Percentiles rank a stretch among this genome's conserved stretches.
Conservation (phyloP, 2,888 invertebrate genomes). For the Lingula anatina region DNA sequence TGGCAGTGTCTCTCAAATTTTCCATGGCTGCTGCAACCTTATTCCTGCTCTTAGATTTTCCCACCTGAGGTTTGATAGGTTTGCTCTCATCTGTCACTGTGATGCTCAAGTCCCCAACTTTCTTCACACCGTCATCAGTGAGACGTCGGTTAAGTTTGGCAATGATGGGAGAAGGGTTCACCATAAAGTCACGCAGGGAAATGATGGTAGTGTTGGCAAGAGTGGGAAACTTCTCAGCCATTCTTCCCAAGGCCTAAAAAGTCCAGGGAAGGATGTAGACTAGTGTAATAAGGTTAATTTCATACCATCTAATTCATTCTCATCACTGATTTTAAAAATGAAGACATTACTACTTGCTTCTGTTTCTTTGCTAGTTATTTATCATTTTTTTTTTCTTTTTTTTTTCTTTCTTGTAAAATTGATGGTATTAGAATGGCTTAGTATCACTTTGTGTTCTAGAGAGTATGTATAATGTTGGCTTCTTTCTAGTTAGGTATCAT, state of each 20-base stretch:
- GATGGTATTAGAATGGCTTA: too few relatives aligned
- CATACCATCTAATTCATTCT: too few relatives aligned
- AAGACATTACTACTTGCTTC: too few relatives aligned
- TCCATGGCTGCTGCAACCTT: conserved; percentile 62
- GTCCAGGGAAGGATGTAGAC: too few relatives aligned
- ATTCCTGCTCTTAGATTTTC: conserved; percentile 24
- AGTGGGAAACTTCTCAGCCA: conserved; percentile 94
- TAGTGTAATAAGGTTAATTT: too few relatives aligned
- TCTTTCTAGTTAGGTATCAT: too few relatives aligned
- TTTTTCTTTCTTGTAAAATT: too few relatives aligned
- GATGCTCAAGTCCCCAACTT: conserved; percentile 34
- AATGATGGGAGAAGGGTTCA: conserved; percentile 90
- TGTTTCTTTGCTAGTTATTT: too few relatives aligned
- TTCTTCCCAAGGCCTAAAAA: conserved; percentile 79
- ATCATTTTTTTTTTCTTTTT: too few relatives aligned
- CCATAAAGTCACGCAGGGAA: conserved; percentile 80
- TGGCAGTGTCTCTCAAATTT: conserved; percentile 87
- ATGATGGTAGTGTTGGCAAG: conserved; percentile 91
- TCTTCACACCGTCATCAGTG: conserved; percentile 15
- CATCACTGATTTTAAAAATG: too few relatives aligned
- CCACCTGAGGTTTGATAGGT: conserved; percentile 47
- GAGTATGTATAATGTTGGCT: too few relatives aligned
- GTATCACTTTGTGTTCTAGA: too few relatives aligned
- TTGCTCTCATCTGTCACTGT: conserved; percentile 44
- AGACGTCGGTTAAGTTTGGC: conserved; percentile 68